phyloP scores from a whole-genome alignment of 2,797 vertebrate species.

The Peromyscus attwateri region DNA sequence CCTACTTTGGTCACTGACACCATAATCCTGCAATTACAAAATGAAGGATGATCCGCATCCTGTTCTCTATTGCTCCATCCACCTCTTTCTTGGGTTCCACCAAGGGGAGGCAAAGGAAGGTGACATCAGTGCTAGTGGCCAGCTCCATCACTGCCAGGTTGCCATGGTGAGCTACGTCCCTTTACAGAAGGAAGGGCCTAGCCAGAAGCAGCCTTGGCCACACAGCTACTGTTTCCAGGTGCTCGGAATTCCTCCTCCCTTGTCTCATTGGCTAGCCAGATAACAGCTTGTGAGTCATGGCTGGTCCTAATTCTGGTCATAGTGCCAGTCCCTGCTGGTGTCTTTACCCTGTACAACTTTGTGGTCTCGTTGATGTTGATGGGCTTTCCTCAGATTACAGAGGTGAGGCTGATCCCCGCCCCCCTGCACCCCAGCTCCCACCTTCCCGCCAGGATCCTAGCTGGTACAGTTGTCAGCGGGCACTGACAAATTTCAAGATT shows the following conservation, averaged over 20 bases:
- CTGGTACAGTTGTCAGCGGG: neutral
- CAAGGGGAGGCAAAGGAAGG: neutral
- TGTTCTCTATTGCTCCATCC: neutral
- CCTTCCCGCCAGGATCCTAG: neutral
- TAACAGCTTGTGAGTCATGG: neutral
- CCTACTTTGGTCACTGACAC: neutral
- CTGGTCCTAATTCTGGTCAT: neutral
- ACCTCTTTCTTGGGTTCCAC: neutral
- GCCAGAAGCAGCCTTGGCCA: neutral
- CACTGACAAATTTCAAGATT: neutral
- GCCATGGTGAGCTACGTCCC: neutral
- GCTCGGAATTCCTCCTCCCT: neutral
- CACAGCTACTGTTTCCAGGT: neutral
- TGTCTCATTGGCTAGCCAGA: neutral
- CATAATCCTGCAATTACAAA: neutral
- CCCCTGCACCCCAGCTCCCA: neutral
- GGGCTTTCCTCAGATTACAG: slow-evolving; percentile 5
- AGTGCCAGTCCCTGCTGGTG: neutral
- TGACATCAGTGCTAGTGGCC: neutral
- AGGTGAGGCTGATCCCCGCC: neutral
- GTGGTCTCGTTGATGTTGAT: neutral
- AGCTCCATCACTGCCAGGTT: neutral
- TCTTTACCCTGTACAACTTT: neutral
- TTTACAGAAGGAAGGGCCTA: neutral
- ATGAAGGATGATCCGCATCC: neutral